Conservation (phyloP, 2,888 invertebrate species). For the Apodemia duryi region DNA sequence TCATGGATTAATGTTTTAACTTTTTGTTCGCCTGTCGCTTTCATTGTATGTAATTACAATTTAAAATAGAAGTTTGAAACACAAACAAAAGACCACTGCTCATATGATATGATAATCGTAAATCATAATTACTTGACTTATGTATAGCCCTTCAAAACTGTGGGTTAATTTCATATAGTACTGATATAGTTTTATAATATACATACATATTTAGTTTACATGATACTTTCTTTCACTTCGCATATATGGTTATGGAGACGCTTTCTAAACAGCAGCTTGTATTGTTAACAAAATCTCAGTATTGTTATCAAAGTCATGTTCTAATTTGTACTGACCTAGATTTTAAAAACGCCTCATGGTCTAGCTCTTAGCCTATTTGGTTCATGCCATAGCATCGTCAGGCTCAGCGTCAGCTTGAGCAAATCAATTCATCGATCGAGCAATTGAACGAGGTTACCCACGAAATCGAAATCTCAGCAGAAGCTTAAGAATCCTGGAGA, state of each 20-base stretch:
- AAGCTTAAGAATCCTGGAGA: no score
- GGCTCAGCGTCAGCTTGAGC: no score
- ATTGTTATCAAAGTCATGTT: constrained; percentile 5
- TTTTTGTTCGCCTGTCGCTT: no score
- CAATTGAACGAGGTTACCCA: neutral
- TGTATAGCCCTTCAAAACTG: neutral
- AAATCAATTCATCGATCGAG: no score
- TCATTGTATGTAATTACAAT: no score
- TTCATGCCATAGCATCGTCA: neutral
- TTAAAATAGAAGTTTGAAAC: no score
- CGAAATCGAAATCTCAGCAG: no score
- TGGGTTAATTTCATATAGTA: neutral
- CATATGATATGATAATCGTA: no score
- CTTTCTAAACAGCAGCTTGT: constrained; percentile 11
- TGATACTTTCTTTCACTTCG: constrained; percentile 1
- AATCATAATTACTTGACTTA: neutral
- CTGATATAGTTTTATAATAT: neutral
- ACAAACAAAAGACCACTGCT: no score
- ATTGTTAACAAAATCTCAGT: constrained; percentile 7
- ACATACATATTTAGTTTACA: constrained; percentile 29
- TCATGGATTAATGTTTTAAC: no score
- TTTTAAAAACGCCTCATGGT: neutral
- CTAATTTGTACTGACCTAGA: constrained; percentile 9
- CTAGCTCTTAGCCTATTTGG: neutral
- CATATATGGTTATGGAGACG: constrained; percentile 8